Evolutionary conservation across 2,797 vertebrate species (phyloP).

Genomic region (Ptychobarbus kaznakovi): DNA sequence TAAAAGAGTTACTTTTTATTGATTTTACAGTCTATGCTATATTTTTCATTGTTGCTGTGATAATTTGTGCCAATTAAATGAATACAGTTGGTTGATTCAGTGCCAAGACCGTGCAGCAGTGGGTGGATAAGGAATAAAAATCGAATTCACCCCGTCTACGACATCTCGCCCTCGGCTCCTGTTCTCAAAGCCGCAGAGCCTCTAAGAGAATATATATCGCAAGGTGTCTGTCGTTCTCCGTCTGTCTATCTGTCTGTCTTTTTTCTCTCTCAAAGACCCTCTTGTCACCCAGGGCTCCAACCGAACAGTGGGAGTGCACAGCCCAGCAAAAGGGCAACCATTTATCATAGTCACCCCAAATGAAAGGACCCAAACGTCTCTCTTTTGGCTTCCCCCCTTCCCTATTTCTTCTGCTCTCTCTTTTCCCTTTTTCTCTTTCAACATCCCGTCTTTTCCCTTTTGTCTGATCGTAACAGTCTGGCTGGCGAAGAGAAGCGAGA

Average conservation of each 20-base stretch:
- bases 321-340: conserved; percentile 89
- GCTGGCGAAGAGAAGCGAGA: conserved; percentile 67
- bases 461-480: conserved; percentile 77
- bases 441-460: conserved; percentile 82
- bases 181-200: conserved; percentile 44
- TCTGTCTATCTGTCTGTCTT: conserved; percentile 48
- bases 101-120: conserved; percentile 43
- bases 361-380: conserved; percentile 95
- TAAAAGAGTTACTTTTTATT: background rate
- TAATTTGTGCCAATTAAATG: conserved; percentile 12
- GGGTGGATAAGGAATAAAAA: conserved; percentile 55
- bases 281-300: conserved; percentile 86
- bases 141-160: conserved; percentile 64
- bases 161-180: conserved; percentile 55
- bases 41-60: background rate
- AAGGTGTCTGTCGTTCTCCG: conserved; percentile 37
- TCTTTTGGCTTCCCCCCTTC: conserved; percentile 63
- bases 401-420: conserved; percentile 64
- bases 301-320: conserved; percentile 80
- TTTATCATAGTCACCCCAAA: conserved; percentile 94
- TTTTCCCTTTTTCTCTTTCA: conserved; percentile 73
- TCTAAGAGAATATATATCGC: conserved; percentile 52
- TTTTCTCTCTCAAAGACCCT: conserved; percentile 75
- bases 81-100: conserved; percentile 22
- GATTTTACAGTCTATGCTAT: background rate